Percentiles rank a stretch among this genome's conserved stretches.
Conservation (phyloP, 2,797 vertebrate species). For the Rhinophrynus dorsalis region DNA sequence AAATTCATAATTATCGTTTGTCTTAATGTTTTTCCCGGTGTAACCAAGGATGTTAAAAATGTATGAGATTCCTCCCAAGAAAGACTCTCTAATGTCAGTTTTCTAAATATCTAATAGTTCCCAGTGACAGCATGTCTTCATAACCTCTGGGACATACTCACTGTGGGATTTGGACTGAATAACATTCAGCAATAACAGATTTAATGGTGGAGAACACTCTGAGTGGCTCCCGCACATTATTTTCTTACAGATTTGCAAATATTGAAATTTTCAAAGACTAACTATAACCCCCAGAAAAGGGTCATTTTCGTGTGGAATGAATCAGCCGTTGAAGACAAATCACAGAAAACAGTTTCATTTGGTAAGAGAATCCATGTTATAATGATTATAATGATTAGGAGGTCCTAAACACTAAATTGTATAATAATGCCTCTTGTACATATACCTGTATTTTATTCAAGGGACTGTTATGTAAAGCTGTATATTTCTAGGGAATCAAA, state of each 20-base stretch:
- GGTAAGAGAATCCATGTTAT: too few species aligned
- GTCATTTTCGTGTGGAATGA: too few species aligned
- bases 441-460: too few species aligned
- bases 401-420: too few species aligned
- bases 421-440: too few species aligned
- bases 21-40: neutral
- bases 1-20: neutral
- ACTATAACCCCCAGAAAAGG: too few species aligned
- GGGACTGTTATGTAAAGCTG: too few species aligned
- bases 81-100: conserved; percentile 2
- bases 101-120: conserved; percentile 6
- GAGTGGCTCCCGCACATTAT: neutral
- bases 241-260: neutral
- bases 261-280: too few species aligned
- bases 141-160: conserved; percentile 13
- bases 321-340: too few species aligned
- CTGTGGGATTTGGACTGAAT: neutral
- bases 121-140: neutral
- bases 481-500: too few species aligned
- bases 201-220: neutral
- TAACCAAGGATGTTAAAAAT: conserved; percentile 13
- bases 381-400: too few species aligned
- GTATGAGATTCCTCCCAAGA: conserved; percentile 2
- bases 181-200: neutral
- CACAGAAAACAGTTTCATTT: too few species aligned